Conservation (phyloP, 2,888 invertebrate genomes). For the Noctua pronuba region DNA sequence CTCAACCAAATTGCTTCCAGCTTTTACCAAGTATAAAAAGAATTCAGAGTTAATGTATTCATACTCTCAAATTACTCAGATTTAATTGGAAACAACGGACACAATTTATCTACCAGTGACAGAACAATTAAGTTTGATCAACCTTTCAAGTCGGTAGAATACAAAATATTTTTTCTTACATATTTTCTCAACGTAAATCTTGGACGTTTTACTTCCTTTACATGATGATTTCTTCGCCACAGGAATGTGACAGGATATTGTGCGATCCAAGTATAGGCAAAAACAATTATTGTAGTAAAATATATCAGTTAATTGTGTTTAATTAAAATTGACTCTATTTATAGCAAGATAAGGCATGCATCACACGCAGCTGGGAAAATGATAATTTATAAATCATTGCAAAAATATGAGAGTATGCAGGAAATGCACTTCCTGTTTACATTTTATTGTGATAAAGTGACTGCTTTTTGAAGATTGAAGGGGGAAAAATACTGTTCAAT, state of each 20-base stretch:
- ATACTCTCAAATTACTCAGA: conserved; percentile 57
- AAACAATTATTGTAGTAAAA: not conserved
- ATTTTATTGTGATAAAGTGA: not conserved
- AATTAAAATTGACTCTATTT: not conserved
- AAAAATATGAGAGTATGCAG: conserved; percentile 23
- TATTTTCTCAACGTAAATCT: not conserved
- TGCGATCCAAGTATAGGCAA: not conserved
- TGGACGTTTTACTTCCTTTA: not conserved
- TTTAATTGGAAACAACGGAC: conserved; percentile 43
- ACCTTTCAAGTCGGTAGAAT: not conserved
- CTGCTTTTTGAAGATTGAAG: not conserved
- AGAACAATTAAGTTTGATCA: conserved; percentile 24
- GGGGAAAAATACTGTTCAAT: not conserved
- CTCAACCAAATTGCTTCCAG: conserved; percentile 80
- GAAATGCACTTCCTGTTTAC: conserved; percentile 36
- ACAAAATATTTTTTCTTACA: not conserved
- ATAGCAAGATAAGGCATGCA: conserved; percentile 4
- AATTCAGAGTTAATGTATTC: conserved; percentile 69
- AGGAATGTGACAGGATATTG: not conserved
- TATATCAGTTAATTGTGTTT: not conserved
- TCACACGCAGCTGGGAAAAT: not conserved
- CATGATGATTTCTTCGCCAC: not conserved
- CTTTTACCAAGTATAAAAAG: conserved; percentile 71
- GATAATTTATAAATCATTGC: conserved; percentile 9
- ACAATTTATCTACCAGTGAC: not conserved